A percentile compares a stretch with the other conserved stretches of the same genome.
Evolutionary conservation across 1,140 invertebrate species (phyloP).

Genomic region (Trissolcus basalis): DNA sequence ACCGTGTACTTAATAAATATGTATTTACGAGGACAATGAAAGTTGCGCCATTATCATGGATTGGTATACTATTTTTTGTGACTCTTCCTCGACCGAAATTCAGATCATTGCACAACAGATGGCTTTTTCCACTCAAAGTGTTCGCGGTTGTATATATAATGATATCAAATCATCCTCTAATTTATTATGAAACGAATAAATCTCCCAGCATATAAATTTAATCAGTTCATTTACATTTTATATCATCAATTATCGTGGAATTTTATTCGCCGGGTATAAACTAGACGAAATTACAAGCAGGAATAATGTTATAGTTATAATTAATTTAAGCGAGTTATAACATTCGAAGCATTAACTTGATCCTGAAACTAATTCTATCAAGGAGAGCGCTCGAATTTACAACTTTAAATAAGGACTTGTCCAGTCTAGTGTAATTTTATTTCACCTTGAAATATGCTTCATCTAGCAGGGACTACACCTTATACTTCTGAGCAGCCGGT

Average conservation of each 20-base stretch:
- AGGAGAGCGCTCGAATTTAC: constrained; percentile 36
- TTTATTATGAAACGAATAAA: too few species aligned
- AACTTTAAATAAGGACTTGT: constrained; percentile 42
- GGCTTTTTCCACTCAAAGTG: too few species aligned
- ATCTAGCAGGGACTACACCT: constrained; percentile 29
- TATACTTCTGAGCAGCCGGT: constrained; percentile 31
- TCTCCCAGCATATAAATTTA: too few species aligned
- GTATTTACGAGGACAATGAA: constrained; percentile 39
- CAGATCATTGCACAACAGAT: constrained; percentile 2
- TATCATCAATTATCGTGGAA: too few species aligned
- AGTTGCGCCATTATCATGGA: constrained; percentile 17
- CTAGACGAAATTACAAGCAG: background rate
- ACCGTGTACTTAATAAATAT: constrained; percentile 43
- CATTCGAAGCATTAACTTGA: constrained; percentile 17
- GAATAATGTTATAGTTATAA: constrained; percentile 1
- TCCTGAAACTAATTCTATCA: constrained; percentile 34
- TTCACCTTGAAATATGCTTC: constrained; percentile 41
- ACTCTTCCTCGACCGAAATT: background rate
- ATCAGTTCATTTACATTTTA: too few species aligned
- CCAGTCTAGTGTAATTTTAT: constrained; percentile 34
- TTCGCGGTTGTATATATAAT: too few species aligned
- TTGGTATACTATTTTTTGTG: background rate
- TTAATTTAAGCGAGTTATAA: constrained; percentile 15
- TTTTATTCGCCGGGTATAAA: too few species aligned
- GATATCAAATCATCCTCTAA: too few species aligned